Base-by-base conservation (phyloP, 2,113 vertebrate species). In the Hippocampus mohnikei region DNA sequence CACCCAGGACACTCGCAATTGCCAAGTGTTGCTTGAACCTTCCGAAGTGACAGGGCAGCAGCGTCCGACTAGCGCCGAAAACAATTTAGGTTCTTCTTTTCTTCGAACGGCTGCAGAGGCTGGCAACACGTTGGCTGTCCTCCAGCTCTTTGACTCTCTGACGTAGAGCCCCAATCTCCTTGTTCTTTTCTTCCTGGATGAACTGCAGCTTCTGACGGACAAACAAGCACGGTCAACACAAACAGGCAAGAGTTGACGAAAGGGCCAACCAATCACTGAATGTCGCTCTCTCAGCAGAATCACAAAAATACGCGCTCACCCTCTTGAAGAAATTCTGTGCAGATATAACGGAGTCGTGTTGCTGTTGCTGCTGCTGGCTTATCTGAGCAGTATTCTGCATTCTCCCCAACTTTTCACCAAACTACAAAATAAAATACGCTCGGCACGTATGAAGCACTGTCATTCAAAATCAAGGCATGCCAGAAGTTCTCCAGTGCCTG, bases 281-380 rank as follows among this genome's bases (percentile, higher is more conserved):
- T 10, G 12, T 62, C 3, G 29, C 8, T 40, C 20, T 60, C 8
- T 33, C 33, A 58, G 23, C 55, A 58, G 56, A 29, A 60, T 37
- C 11, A 16, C 13, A 27, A 59, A 33, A 33, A 29, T n/a, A n/a
- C 23, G 27, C 20, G 29, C 94, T 58, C 91, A 98, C 96, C 93
- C 93, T 93, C 92, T 93, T 94, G 81, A 93, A 98, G 88, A 98
- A 92, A 58, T 91, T 95, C 59, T 94, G 94, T 29, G 94, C 91
- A n/a, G 93, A 81, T 15, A 79, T 77, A 66, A 79, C 81, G 46
- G 93, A 80, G 3, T 81, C 72, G 0, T 77, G 84, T 7, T 88
- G 80, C 1, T 78, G 80, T 16, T 81, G 77, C n/a, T 79, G 87
- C 79, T 93, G 92, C 2, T 85, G 90, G 9, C 77, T 80, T 81